Evolutionary conservation across 1,140 invertebrate genomes (phyloP), one percentile per base, ranked within the genome.

Genomic region (Akabosia matsudoensis): DNA sequence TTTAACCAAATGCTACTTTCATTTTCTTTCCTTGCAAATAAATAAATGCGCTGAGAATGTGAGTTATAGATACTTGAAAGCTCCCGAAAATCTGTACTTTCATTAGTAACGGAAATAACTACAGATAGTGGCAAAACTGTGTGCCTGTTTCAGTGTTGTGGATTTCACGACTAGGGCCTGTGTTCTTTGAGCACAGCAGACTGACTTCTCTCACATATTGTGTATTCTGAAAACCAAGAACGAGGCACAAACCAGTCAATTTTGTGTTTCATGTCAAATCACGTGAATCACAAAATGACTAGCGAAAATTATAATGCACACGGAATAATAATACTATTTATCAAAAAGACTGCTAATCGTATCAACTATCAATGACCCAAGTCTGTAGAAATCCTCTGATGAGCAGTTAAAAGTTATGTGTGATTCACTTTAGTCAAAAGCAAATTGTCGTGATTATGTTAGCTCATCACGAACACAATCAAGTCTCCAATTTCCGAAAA

Each of bases 191-290:
- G n/a, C 61, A 16, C 61, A 67, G 61, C 61, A 22, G 61, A 30
- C 31, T 67, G 22, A 67, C 61, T 31, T 3, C 31, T 67, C 31
- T 24, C n/a, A 7, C 30, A 30, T 30, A 10, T 45, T 45, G 18
- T 45, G 18, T 45, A 45, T 45, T 45, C 7, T 10, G 37, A 45
- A 45, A 45, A 45, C 37, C n/a, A n/a, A n/a, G n/a, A 45, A 45
- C 37, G 37, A 4, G 24, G 54, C 14, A 61, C 13, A 61, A 24
- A 61, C 4, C 4, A 24, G 7, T 4, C 13, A 61, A 14, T 30
- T 22, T 31, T 67, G 7, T 10, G 13, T 30, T 67, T 61, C 31
- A 67, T 67, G 24, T 67, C 61, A 67, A 67, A 67, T 67, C 61
- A n/a, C 61, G 28, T 67, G 7, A 67, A 67, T n/a, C n/a, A n/a